phyloP scores from a whole-genome alignment of 2,113 vertebrate species.

The Tilapia sparmanii region DNA sequence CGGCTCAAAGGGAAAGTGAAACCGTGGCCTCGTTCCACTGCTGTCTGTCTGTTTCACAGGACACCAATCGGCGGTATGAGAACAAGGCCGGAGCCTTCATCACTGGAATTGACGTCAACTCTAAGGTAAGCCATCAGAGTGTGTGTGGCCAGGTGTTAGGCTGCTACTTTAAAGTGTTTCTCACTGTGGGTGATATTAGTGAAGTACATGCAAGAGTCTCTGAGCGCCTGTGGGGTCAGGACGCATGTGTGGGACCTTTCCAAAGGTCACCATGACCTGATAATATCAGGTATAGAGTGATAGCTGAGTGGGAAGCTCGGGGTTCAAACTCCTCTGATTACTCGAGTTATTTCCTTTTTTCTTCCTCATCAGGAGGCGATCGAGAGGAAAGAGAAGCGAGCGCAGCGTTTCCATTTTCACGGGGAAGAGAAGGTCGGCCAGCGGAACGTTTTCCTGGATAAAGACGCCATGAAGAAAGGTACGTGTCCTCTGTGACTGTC shows the following conservation, averaged over 20 bases:
- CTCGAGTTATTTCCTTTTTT: neutral
- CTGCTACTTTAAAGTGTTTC: neutral
- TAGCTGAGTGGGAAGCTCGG: neutral
- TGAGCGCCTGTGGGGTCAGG: neutral
- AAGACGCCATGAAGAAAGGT: slow-evolving; percentile 93
- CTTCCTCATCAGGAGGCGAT: slow-evolving; percentile 82
- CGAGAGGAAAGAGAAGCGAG: slow-evolving; percentile 93
- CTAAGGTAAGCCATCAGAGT: slow-evolving; percentile 76
- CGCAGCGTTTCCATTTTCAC: slow-evolving; percentile 89
- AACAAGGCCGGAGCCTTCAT: slow-evolving; percentile 98
- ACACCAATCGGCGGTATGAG: slow-evolving; percentile 88
- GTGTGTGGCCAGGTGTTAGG: neutral
- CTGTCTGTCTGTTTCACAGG: slow-evolving; percentile 66
- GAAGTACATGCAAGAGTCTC: neutral
- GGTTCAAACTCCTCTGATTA: neutral
- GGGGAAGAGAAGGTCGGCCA: slow-evolving; percentile 80
- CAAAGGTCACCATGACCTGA: neutral
- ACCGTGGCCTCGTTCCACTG: neutral
- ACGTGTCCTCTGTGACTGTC: neutral
- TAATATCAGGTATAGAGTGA: neutral
- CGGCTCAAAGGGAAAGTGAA: neutral
- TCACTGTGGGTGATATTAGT: neutral
- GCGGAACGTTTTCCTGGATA: slow-evolving; percentile 83
- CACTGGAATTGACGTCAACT: slow-evolving; percentile 96
- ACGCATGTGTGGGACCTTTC: neutral